phyloP scores from a whole-genome alignment of 1,140 invertebrate genomes.

The Octopus sinensis region DNA sequence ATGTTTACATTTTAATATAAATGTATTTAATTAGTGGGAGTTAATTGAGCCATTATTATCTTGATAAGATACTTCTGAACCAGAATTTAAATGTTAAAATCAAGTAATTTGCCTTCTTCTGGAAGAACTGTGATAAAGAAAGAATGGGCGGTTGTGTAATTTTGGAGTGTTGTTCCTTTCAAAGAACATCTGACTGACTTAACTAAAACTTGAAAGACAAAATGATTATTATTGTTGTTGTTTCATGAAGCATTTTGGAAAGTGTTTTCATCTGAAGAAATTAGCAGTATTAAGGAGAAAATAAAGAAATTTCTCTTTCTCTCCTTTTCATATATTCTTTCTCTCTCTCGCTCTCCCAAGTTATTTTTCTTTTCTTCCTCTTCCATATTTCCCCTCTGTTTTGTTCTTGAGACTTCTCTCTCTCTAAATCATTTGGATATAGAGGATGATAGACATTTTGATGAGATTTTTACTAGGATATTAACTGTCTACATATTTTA shows the following conservation, averaged over 20 bases:
- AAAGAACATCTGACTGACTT: no score
- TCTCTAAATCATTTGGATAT: background rate
- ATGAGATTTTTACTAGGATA: no score
- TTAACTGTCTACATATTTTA: no score
- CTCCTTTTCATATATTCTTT: conserved; percentile 2
- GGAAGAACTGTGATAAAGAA: background rate
- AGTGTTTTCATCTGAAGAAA: no score
- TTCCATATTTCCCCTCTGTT: background rate
- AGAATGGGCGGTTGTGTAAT: background rate
- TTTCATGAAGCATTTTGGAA: no score
- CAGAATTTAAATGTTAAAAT: background rate
- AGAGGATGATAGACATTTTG: no score
- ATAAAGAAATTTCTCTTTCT: background rate
- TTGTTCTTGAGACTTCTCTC: background rate
- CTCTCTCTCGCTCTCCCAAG: background rate
- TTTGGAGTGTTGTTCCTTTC: background rate
- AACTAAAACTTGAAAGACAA: no score
- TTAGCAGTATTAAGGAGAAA: no score
- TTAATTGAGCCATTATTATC: background rate
- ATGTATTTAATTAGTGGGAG: background rate
- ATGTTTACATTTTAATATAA: background rate
- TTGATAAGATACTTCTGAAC: conserved; percentile 1
- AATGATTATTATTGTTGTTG: no score
- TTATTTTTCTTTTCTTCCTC: background rate
- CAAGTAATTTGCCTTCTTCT: background rate